These are phyloP conservation scores for Glyptemys insculpta DNA, from an alignment of 2,797 vertebrate genomes.

Conservation along the genomic window DNA sequence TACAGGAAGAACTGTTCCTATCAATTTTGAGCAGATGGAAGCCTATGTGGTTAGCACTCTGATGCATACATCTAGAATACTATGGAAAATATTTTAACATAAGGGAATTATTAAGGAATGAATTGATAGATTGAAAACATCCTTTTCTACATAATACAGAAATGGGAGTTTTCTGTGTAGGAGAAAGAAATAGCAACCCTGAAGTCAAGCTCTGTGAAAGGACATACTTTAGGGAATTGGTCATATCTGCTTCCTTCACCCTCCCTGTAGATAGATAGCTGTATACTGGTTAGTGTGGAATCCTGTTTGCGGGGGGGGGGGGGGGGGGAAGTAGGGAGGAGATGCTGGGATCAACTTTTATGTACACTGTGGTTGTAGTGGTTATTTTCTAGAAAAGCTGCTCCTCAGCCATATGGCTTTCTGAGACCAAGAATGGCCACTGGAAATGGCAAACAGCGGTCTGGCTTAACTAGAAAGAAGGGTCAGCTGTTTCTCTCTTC, in stretches of 20 bases:
- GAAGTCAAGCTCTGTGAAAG: conserved; percentile 52
- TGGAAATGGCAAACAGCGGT: not conserved
- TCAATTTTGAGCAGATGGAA: conserved; percentile 17
- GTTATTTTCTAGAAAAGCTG: conserved; percentile 18
- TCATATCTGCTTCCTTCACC: conserved; percentile 57
- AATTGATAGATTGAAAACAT: conserved; percentile 34
- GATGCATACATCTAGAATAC: conserved; percentile 19
- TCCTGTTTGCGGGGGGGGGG: not conserved
- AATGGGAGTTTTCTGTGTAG: conserved; percentile 32
- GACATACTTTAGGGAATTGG: conserved; percentile 44
- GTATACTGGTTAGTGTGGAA: not conserved
- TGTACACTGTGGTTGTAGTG: not conserved
- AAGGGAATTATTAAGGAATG: conserved; percentile 36
- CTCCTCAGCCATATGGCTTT: not conserved
- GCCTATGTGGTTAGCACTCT: not conserved
- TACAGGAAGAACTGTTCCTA: not conserved
- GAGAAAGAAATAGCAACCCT: conserved; percentile 54
- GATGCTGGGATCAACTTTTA: not conserved
- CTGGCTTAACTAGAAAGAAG: not conserved
- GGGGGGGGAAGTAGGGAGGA: not conserved
- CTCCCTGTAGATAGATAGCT: not conserved
- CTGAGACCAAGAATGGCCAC: not conserved
- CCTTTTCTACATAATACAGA: conserved; percentile 32
- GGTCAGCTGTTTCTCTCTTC: not conserved
- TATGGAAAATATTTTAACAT: not conserved